Percentiles rank a stretch among this genome's conserved stretches.
These are phyloP conservation scores for Ferdinandea cuprea DNA, from an alignment of 2,888 invertebrate species.

Conservation along the genomic window DNA sequence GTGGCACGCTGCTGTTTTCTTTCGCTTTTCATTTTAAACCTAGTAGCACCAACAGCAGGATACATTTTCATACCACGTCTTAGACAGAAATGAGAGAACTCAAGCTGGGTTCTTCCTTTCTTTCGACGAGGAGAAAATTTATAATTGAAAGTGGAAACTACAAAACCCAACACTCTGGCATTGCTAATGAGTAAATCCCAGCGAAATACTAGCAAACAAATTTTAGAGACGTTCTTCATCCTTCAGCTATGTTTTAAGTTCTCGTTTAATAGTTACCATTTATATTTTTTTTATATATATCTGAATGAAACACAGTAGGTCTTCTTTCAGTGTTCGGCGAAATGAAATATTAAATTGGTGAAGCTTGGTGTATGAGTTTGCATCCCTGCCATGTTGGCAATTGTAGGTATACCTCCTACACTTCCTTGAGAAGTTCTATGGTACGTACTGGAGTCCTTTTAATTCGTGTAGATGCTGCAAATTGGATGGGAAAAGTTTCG, in stretches of 20 bases:
- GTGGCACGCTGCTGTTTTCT: neutral
- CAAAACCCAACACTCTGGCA: conserved; percentile 1
- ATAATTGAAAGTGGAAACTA: conserved; percentile 5
- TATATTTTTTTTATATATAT: neutral
- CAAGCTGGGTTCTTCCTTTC: neutral
- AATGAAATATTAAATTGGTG: neutral
- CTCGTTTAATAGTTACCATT: neutral
- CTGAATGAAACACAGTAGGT: neutral
- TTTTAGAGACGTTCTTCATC: conserved; percentile 1
- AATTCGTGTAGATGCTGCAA: neutral
- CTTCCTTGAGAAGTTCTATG: neutral
- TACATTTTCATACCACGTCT: neutral
- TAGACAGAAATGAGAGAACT: neutral
- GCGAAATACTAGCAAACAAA: neutral
- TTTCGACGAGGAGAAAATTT: neutral
- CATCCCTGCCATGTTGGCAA: neutral
- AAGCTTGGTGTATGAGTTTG: neutral
- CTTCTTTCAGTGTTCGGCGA: neutral
- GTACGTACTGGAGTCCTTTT: neutral
- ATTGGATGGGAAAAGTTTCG: neutral
- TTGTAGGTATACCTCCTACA: neutral
- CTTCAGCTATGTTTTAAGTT: neutral
- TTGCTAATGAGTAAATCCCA: conserved; percentile 15
- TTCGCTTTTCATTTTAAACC: neutral
- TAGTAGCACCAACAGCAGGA: neutral